Conservation (phyloP, 1,140 invertebrate species). For the Ceratitis capitata region DNA sequence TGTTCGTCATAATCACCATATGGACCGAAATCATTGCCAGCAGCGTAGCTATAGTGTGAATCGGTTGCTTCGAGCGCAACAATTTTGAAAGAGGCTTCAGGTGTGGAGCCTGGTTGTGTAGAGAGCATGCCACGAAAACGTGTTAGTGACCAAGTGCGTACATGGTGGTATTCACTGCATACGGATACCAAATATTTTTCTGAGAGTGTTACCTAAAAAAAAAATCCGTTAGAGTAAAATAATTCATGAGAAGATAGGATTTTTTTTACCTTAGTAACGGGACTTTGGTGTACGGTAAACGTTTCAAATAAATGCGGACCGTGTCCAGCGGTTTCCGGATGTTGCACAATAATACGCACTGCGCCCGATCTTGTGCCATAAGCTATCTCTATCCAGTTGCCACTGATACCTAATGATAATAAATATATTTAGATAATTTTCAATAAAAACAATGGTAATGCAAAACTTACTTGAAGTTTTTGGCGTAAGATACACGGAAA, state of each 20-base stretch:
- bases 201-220: conserved; percentile 85
- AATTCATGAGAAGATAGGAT: background rate
- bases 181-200: conserved; percentile 98
- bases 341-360: conserved; percentile 96
- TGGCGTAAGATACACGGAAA: conserved; percentile 97
- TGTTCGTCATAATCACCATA: conserved; percentile 98
- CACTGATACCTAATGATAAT: conserved; percentile 91
- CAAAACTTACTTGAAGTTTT: conserved; percentile 86
- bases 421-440: too few species aligned
- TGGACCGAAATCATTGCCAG: conserved; percentile 89
- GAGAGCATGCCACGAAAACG: conserved; percentile 97
- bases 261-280: conserved; percentile 85
- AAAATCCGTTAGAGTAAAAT: conserved; percentile 45
- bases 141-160: conserved; percentile 95
- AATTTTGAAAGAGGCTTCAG: conserved; percentile 93
- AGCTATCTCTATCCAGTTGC: conserved; percentile 99
- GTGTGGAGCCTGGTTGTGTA: conserved; percentile 96
- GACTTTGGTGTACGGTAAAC: conserved; percentile 96
- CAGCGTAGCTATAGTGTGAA: conserved; percentile 77
- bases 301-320: conserved; percentile 98
- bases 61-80: conserved; percentile 74
- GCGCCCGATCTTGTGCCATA: conserved; percentile 96
- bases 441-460: too few species aligned
- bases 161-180: conserved; percentile 98
- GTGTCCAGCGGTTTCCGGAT: conserved; percentile 98